A percentile compares a stretch with the other conserved stretches of the same genome.
Evolutionary conservation across 2,113 vertebrate species (phyloP).

Genomic region (Meriones unguiculatus): DNA sequence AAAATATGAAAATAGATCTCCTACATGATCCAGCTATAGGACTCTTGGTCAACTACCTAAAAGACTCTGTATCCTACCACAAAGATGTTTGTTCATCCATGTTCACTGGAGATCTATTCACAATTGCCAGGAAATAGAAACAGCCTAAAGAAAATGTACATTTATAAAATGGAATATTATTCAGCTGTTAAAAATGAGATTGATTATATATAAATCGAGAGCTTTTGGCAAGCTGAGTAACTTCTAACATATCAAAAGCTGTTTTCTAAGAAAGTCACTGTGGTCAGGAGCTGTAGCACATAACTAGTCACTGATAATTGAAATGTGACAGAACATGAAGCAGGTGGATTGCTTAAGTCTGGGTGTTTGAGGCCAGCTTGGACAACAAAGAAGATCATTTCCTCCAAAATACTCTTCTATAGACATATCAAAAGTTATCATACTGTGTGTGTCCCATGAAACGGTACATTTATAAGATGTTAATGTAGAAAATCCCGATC

Average conservation of each 20-base stretch:
- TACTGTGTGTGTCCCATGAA: not conserved
- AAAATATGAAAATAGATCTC: not conserved
- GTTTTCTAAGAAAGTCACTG: not conserved
- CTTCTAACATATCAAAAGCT: constrained; percentile 25
- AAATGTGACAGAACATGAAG: not conserved
- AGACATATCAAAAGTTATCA: not conserved
- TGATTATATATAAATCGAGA: not conserved
- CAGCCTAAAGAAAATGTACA: not conserved
- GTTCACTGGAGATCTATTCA: not conserved
- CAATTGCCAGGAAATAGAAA: not conserved
- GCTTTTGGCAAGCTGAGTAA: constrained; percentile 19
- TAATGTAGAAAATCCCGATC: not conserved
- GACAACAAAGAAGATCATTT: not conserved
- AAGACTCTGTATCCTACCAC: not conserved
- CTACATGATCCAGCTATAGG: not conserved
- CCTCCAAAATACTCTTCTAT: not conserved
- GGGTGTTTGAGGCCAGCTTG: not conserved
- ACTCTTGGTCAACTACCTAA: not conserved
- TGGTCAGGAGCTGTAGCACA: not conserved
- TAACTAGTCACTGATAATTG: not conserved
- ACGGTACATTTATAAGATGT: not conserved
- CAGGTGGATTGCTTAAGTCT: not conserved
- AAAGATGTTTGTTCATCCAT: not conserved
- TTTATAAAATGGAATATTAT: not conserved
- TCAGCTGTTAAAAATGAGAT: not conserved